Conservation (phyloP, 2,888 invertebrate species). For the Diaphora mendica region DNA sequence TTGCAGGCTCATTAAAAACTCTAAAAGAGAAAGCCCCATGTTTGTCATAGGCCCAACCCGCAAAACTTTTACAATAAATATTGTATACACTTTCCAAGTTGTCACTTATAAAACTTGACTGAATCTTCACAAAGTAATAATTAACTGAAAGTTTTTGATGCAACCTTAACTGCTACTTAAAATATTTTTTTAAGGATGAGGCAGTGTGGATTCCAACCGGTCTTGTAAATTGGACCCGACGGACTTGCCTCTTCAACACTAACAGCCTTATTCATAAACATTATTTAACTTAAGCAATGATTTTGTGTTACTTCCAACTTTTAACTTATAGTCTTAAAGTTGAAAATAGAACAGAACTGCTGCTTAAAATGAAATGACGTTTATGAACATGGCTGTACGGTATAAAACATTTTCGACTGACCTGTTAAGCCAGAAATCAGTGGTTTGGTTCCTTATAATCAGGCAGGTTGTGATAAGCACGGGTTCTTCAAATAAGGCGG, state of each 20-base stretch:
- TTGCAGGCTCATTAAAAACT: not conserved
- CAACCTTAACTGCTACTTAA: conserved; percentile 9
- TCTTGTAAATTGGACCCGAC: not conserved
- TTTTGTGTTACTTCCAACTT: no score
- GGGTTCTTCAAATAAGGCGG: no score
- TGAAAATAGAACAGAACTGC: no score
- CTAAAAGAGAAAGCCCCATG: not conserved
- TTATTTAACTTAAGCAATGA: no score
- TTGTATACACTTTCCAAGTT: conserved; percentile 14
- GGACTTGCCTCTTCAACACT: not conserved
- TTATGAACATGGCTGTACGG: no score
- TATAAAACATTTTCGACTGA: no score
- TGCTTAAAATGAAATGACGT: no score
- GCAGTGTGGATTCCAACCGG: conserved; percentile 1
- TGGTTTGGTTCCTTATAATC: no score
- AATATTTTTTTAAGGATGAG: conserved; percentile 9
- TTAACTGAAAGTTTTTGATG: conserved; percentile 16
- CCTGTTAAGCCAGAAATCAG: no score
- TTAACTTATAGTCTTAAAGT: no score
- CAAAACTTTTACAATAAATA: not conserved
- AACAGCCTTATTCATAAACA: not conserved
- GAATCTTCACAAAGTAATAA: conserved; percentile 14
- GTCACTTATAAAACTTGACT: conserved; percentile 16
- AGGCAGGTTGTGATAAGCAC: no score
- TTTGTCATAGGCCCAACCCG: not conserved